These are phyloP conservation scores for Drosophila kikkawai DNA, from an alignment of 1,140 invertebrate genomes.

Conservation along the genomic window DNA sequence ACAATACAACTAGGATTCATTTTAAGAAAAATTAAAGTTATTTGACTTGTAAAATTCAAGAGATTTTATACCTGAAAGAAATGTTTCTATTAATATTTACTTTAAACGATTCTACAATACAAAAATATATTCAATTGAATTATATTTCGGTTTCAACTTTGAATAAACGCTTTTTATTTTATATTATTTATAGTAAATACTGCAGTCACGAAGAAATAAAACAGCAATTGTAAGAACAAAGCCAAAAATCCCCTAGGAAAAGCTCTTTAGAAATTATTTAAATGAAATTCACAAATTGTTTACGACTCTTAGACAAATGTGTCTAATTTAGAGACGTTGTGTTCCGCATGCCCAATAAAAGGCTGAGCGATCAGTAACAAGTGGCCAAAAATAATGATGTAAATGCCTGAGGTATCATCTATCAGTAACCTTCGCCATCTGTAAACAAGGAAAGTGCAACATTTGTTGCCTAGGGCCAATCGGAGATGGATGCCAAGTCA, in stretches of 20 bases:
- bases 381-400: conserved; percentile 12
- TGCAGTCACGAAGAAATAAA: background rate
- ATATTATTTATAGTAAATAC: background rate
- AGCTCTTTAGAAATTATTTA: background rate
- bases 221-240: background rate
- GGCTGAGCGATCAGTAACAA: background rate
- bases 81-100: background rate
- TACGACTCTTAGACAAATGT: background rate
- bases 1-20: too few species aligned
- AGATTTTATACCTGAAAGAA: background rate
- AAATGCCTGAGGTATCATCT: conserved; percentile 5
- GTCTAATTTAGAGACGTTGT: conserved; percentile 1
- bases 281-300: background rate
- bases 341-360: background rate
- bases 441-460: conserved; percentile 21
- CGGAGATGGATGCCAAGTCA: conserved; percentile 24
- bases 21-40: too few species aligned
- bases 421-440: conserved; percentile 25
- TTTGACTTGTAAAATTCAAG: background rate
- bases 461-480: conserved; percentile 29
- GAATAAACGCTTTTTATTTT: background rate
- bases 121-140: background rate
- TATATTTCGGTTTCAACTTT: background rate
- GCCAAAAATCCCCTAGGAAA: background rate
- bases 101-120: background rate